These are phyloP conservation scores for Pollenia griseotomentosa DNA, from an alignment of 2,888 invertebrate species.

Conservation along the genomic window DNA sequence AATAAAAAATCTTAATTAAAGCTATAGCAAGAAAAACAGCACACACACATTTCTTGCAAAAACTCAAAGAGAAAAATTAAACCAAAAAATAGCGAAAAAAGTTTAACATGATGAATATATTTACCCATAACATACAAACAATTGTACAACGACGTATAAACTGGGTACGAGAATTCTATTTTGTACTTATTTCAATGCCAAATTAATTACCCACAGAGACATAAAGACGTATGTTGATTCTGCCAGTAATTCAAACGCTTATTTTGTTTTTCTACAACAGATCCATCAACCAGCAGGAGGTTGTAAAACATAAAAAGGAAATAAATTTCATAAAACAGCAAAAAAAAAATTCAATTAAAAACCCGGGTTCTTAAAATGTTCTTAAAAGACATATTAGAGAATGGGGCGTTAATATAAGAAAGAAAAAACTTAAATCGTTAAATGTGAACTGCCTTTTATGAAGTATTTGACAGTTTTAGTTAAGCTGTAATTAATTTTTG, in stretches of 20 bases:
- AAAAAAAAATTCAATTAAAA: neutral
- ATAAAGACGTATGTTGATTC: constrained; percentile 7
- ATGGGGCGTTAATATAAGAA: no score
- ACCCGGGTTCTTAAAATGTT: no score
- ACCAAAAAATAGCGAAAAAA: neutral
- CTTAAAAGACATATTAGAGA: no score
- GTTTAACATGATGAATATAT: neutral
- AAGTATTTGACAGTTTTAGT: no score
- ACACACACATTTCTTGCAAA: neutral
- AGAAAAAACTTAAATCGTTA: no score
- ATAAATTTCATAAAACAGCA: neutral
- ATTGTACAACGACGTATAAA: no score
- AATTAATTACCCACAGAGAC: constrained; percentile 54
- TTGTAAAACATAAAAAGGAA: neutral
- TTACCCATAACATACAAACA: neutral
- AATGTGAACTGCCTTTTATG: no score
- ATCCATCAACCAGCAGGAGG: constrained; percentile 47
- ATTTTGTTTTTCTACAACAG: neutral
- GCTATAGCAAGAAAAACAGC: neutral
- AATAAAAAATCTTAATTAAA: neutral
- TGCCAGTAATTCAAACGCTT: constrained; percentile 15
- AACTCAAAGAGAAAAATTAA: neutral
- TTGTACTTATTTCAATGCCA: constrained; percentile 36
- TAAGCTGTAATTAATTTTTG: no score
- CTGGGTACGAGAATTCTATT: neutral